These are phyloP conservation scores for Mesorhabditis spiculigera DNA, from an alignment of 2,888 invertebrate species.

Conservation along the genomic window DNA sequence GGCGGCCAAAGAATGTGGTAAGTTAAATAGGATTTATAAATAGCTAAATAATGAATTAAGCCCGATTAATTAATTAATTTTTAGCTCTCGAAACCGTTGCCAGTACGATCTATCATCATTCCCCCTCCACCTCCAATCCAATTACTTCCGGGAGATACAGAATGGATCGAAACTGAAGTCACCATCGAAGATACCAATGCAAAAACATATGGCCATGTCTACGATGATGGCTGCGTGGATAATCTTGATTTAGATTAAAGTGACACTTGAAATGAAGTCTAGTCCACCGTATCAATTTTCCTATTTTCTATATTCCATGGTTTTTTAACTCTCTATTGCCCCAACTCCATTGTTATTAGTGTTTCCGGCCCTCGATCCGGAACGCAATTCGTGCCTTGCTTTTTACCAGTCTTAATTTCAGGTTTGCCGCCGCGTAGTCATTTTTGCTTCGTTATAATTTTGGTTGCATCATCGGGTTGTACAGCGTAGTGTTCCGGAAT, in stretches of 20 bases:
- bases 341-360: too few species aligned
- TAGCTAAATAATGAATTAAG: background rate
- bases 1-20: background rate
- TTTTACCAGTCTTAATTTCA: too few species aligned
- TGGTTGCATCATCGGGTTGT: too few species aligned
- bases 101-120: background rate
- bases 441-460: too few species aligned
- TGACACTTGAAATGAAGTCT: background rate
- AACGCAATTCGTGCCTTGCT: too few species aligned
- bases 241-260: background rate
- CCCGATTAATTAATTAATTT: background rate
- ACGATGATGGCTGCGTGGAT: background rate
- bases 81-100: background rate
- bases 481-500: too few species aligned
- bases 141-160: background rate
- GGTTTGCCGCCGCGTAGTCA: too few species aligned
- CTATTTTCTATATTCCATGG: too few species aligned
- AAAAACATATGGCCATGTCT: background rate
- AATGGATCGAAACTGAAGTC: background rate
- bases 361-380: too few species aligned
- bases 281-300: too few species aligned
- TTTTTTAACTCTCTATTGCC: too few species aligned
- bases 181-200: background rate
- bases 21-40: background rate
- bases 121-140: background rate